Percentiles rank a stretch among this genome's conserved stretches.
Conservation (phyloP, 2,888 invertebrate species). For the Ditula angustiorana region DNA sequence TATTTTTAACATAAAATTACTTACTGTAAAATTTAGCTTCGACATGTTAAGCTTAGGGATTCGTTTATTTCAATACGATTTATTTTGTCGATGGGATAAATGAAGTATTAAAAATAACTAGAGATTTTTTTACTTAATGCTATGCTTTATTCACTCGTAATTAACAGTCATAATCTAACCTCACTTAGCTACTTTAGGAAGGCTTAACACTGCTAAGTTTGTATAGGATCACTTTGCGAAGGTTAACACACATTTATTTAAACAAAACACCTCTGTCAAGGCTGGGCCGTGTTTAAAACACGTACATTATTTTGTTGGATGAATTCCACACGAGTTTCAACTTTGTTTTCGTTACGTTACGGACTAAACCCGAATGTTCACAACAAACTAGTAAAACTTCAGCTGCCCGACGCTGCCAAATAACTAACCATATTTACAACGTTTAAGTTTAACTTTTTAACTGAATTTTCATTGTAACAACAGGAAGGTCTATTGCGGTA, state of each 20-base stretch:
- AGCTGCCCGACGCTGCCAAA: constrained; percentile 9
- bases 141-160: too few relatives aligned
- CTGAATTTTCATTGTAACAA: background rate
- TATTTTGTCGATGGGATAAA: too few relatives aligned
- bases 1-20: too few relatives aligned
- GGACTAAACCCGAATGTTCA: background rate
- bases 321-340: background rate
- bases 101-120: too few relatives aligned
- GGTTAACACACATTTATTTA: constrained; percentile 15
- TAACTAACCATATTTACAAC: constrained; percentile 26
- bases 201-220: too few relatives aligned
- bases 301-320: constrained; percentile 9
- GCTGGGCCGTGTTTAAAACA: constrained; percentile 17
- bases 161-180: too few relatives aligned
- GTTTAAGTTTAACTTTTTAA: constrained; percentile 13
- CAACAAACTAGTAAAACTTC: background rate
- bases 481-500: too few relatives aligned
- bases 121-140: too few relatives aligned
- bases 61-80: too few relatives aligned
- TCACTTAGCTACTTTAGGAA: too few relatives aligned
- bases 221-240: constrained; percentile 1
- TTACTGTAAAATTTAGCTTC: too few relatives aligned
- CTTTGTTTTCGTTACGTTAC: background rate
- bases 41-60: too few relatives aligned
- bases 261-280: constrained; percentile 25